Evolutionary conservation across 2,797 vertebrate species (phyloP).

Genomic region (Oophaga sylvatica): DNA sequence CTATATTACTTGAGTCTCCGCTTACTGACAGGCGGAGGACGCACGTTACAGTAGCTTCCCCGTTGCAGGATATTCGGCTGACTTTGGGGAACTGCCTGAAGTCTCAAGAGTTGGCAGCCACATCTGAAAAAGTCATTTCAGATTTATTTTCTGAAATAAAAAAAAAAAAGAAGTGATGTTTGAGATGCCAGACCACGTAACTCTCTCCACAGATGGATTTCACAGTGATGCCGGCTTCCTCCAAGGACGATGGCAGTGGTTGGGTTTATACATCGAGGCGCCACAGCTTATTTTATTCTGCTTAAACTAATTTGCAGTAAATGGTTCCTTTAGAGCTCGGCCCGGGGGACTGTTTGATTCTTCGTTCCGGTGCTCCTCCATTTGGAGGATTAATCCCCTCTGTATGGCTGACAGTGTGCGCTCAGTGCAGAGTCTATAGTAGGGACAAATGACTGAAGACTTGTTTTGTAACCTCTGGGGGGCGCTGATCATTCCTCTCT

Average conservation of each 20-base stretch:
- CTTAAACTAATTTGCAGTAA: conserved; percentile 61
- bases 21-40: neutral
- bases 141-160: conserved; percentile 55
- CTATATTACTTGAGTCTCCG: neutral
- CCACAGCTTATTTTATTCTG: conserved; percentile 57
- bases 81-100: conserved; percentile 48
- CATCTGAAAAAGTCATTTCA: conserved; percentile 59
- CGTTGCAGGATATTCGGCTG: neutral
- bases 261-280: conserved; percentile 54
- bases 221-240: conserved; percentile 51
- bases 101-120: conserved; percentile 47
- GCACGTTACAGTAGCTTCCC: neutral
- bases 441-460: neutral
- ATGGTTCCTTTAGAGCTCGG: conserved; percentile 53
- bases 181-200: conserved; percentile 60
- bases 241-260: conserved; percentile 57
- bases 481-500: neutral
- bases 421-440: neutral
- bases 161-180: conserved; percentile 51
- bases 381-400: neutral
- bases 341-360: conserved; percentile 45
- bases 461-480: neutral
- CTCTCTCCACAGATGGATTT: conserved; percentile 55
- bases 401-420: neutral
- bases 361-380: conserved; percentile 8